phyloP scores from a whole-genome alignment of 2,113 vertebrate genomes.

The Austrofundulus limnaeus region DNA sequence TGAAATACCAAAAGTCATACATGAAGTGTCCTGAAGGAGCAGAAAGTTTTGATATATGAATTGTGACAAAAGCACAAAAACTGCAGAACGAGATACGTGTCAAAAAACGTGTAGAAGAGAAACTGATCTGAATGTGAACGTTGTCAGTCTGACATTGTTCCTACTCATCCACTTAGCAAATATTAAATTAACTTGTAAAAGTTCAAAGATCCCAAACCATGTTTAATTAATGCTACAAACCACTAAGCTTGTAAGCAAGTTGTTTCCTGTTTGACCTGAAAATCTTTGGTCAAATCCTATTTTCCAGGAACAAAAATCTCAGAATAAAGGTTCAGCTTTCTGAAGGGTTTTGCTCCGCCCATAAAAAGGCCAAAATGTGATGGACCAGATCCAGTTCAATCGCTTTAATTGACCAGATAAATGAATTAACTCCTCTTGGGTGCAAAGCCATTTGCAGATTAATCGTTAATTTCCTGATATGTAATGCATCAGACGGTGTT shows the following conservation, averaged over 20 bases:
- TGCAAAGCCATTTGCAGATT: constrained; percentile 11
- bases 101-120: too few species aligned
- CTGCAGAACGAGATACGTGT: too few species aligned
- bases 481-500: background rate
- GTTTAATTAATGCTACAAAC: constrained; percentile 3
- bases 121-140: too few species aligned
- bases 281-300: background rate
- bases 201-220: background rate
- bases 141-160: too few species aligned
- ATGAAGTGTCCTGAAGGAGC: too few species aligned
- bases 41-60: too few species aligned
- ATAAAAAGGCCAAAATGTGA: constrained; percentile 9
- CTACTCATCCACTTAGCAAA: background rate
- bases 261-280: constrained; percentile 30
- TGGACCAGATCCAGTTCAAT: constrained; percentile 9
- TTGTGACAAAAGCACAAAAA: too few species aligned
- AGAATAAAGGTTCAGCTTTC: background rate
- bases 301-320: background rate
- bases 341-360: background rate
- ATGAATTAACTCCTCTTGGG: constrained; percentile 16
- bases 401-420: constrained; percentile 23
- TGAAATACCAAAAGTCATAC: too few species aligned
- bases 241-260: constrained; percentile 24
- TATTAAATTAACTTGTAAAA: constrained; percentile 15
- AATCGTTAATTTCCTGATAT: constrained; percentile 29